Percentiles rank a stretch among this genome's conserved stretches.
phyloP scores from a whole-genome alignment of 2,797 vertebrate species.

The Buceros bicornis region DNA sequence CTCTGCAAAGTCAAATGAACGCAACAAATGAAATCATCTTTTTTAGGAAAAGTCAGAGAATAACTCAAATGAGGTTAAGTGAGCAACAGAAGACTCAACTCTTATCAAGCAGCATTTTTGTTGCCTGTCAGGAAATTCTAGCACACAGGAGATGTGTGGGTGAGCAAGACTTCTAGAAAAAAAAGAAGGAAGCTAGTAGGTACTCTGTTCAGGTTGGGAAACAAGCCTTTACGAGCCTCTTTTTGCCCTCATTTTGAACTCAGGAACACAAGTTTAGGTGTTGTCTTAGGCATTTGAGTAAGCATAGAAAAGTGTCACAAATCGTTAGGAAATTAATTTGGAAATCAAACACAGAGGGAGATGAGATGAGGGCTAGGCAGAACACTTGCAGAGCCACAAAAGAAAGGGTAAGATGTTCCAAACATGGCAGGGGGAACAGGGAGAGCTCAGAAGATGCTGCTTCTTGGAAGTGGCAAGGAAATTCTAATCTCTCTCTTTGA shows the following conservation, averaged over 20 bases:
- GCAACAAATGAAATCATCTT: neutral
- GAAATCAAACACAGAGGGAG: neutral
- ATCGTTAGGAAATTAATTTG: conserved; percentile 10
- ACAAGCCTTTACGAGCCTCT: neutral
- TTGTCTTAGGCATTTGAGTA: neutral
- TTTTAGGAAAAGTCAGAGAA: neutral
- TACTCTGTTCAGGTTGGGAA: neutral
- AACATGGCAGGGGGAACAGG: neutral
- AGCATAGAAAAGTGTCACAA: neutral
- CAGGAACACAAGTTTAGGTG: neutral
- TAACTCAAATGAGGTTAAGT: neutral
- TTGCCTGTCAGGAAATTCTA: neutral
- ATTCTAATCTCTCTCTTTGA: neutral
- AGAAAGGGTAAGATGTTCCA: neutral
- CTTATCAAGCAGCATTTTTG: neutral
- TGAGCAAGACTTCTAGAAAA: neutral
- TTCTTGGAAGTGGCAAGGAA: neutral
- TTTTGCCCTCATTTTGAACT: neutral
- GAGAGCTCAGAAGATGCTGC: neutral
- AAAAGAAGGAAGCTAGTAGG: neutral
- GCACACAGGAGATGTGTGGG: neutral
- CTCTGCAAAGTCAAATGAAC: neutral
- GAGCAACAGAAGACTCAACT: neutral
- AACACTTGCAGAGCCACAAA: neutral
- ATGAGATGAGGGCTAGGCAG: neutral